Conservation (phyloP, 2,888 invertebrate genomes). For the Lithophane semibrunnea region DNA sequence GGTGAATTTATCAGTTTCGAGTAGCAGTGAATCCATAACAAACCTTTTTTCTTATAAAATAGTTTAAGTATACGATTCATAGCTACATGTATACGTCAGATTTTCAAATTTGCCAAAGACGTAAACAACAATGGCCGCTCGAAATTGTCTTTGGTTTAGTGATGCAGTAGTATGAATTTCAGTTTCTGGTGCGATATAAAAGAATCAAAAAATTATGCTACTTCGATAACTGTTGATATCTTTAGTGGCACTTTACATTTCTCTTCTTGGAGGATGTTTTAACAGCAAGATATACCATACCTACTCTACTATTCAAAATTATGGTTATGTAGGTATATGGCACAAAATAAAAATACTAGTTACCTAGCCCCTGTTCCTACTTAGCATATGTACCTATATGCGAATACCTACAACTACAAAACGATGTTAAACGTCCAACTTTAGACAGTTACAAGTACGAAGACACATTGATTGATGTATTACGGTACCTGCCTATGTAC, state of each 20-base stretch:
- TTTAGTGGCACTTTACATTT: background rate
- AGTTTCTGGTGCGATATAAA: background rate
- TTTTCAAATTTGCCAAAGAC: background rate
- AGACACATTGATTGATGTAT: slow-evolving; percentile 59
- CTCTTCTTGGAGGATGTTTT: background rate
- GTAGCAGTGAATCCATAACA: background rate
- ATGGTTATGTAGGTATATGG: background rate
- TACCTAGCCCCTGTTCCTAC: background rate
- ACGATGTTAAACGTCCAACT: slow-evolving; percentile 14
- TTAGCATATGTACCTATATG: background rate
- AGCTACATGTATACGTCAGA: background rate
- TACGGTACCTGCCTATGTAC: slow-evolving; percentile 25
- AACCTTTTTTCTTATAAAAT: no score
- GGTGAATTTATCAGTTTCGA: background rate
- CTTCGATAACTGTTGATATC: background rate
- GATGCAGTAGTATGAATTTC: background rate
- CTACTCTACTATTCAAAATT: background rate
- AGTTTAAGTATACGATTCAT: no score
- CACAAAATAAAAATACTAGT: slow-evolving; percentile 1
- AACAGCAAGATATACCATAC: background rate
- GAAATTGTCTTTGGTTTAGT: background rate
- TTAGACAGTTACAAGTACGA: slow-evolving; percentile 48
- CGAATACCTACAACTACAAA: slow-evolving; percentile 6
- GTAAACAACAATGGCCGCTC: background rate
- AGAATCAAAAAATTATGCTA: no score